These are phyloP conservation scores for Spongilla lacustris DNA, from an alignment of 37 sponge, comb jelly and placozoan genomes.

Conservation along the genomic window DNA sequence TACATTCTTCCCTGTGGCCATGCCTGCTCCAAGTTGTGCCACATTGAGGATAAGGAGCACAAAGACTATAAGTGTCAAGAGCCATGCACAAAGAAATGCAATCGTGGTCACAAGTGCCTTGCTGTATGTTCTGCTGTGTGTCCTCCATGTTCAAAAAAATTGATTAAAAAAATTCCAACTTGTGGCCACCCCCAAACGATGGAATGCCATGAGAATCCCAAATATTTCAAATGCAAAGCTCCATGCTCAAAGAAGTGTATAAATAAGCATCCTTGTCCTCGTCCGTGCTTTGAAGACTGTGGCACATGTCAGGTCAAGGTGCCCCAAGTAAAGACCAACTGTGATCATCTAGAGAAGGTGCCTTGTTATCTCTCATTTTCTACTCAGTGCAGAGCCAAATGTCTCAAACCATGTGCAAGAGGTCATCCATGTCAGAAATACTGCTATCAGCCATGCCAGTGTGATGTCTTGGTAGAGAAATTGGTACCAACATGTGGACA, in stretches of 20 bases:
- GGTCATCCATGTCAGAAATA: slow-evolving; percentile 45
- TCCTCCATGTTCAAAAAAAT: too few relatives aligned
- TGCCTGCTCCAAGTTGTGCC: slow-evolving; percentile 65
- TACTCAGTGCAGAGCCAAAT: slow-evolving; percentile 6
- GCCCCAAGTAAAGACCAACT: too few relatives aligned
- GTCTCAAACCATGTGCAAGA: slow-evolving; percentile 57
- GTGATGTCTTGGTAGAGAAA: too few relatives aligned
- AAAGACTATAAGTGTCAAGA: slow-evolving; percentile 10
- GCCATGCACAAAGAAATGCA: slow-evolving; percentile 59
- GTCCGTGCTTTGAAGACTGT: slow-evolving; percentile 70
- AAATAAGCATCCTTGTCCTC: slow-evolving; percentile 51
- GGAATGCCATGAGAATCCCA: too few relatives aligned
- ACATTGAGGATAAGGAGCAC: slow-evolving; percentile 71
- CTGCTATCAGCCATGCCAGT: slow-evolving; percentile 36
- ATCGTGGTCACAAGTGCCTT: slow-evolving; percentile 84
- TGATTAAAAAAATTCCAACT: too few relatives aligned
- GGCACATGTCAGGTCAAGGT: slow-evolving; percentile 6
- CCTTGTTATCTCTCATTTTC: too few relatives aligned
- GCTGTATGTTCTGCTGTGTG: too few relatives aligned
- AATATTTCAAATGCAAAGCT: too few relatives aligned
- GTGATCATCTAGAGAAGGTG: too few relatives aligned
- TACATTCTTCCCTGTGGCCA: slow-evolving; percentile 71
- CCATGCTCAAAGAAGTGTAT: slow-evolving; percentile 62
- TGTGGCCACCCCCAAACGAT: too few relatives aligned
- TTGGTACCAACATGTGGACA: too few relatives aligned